A percentile compares a stretch with the other conserved stretches of the same genome.
Conservation (phyloP, 1,140 invertebrate genomes). For the Gonioctena quinquepunctata region DNA sequence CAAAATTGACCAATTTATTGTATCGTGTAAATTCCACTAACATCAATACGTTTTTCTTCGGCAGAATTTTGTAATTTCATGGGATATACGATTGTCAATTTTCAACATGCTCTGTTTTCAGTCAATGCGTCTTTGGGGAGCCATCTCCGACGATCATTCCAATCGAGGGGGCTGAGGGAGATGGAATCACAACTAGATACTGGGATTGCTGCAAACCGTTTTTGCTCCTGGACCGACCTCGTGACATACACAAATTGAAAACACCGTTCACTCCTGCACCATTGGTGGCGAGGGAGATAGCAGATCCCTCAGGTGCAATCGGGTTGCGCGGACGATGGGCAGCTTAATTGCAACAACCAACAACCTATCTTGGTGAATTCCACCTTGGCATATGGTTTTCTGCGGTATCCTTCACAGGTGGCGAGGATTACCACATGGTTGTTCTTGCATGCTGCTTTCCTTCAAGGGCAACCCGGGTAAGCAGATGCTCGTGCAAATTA, state of each 20-base stretch:
- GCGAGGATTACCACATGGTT: conserved; percentile 10
- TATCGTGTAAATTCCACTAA: too few relatives aligned
- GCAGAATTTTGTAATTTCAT: too few relatives aligned
- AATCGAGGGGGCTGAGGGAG: not conserved
- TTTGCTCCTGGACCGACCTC: conserved; percentile 16
- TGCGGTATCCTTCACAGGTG: conserved; percentile 25
- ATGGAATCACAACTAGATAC: conserved; percentile 24
- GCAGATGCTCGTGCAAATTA: conserved; percentile 19
- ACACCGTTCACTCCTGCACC: conserved; percentile 11
- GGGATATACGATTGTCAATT: too few relatives aligned
- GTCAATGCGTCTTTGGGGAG: not conserved
- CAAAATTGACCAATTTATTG: too few relatives aligned
- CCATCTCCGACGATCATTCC: conserved; percentile 5
- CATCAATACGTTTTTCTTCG: too few relatives aligned
- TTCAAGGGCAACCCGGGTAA: conserved; percentile 26
- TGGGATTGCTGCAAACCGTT: conserved; percentile 30
- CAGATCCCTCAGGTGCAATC: conserved; percentile 10
- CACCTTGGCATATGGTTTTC: conserved; percentile 27
- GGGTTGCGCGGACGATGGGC: conserved; percentile 15
- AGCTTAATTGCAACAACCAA: conserved; percentile 21
- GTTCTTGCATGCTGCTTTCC: conserved; percentile 22
- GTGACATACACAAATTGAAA: not conserved
- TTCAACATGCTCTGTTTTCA: too few relatives aligned
- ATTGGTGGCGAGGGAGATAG: conserved; percentile 20
- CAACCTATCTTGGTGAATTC: conserved; percentile 26